These are phyloP conservation scores for Dendroctonus ponderosae DNA, from an alignment of 1,140 invertebrate genomes.

Conservation along the genomic window DNA sequence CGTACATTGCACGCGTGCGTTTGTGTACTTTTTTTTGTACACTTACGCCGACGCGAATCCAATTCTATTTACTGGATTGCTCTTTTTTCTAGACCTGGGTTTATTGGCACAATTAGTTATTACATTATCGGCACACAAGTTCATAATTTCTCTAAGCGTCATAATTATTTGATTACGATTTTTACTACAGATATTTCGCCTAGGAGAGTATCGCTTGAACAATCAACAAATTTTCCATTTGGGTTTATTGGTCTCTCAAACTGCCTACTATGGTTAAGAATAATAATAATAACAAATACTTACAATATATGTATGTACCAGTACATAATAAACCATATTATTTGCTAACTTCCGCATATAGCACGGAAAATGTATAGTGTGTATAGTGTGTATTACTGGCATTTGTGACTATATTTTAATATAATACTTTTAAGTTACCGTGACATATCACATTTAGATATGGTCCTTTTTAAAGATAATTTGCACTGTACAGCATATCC, in stretches of 20 bases:
- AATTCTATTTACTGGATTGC: conserved; percentile 4
- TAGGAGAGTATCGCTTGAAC: too few species aligned
- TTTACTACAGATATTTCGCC: too few species aligned
- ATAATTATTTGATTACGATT: neutral
- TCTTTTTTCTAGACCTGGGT: conserved; percentile 22
- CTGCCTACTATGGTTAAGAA: too few species aligned
- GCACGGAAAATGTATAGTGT: neutral
- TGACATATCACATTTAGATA: conserved; percentile 33
- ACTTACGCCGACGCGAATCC: conserved; percentile 1
- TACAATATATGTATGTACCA: neutral
- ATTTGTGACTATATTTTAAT: conserved; percentile 5
- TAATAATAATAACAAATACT: too few species aligned
- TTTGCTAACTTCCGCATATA: conserved; percentile 1
- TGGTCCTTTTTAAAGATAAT: conserved; percentile 27
- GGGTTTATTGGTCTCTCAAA: too few species aligned
- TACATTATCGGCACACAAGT: conserved; percentile 1
- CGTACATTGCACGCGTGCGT: conserved; percentile 27
- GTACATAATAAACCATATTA: neutral
- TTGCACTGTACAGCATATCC: conserved; percentile 12
- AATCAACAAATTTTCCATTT: too few species aligned
- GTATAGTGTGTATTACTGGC: conserved; percentile 6
- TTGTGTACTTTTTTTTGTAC: neutral
- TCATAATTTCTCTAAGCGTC: neutral
- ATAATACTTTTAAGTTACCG: conserved; percentile 32
- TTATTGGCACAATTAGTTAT: conserved; percentile 12